Evolutionary conservation across 2,113 vertebrate genomes (phyloP), one percentile per base, ranked within the genome.

Genomic region (Ictidomys tridecemlineatus): DNA sequence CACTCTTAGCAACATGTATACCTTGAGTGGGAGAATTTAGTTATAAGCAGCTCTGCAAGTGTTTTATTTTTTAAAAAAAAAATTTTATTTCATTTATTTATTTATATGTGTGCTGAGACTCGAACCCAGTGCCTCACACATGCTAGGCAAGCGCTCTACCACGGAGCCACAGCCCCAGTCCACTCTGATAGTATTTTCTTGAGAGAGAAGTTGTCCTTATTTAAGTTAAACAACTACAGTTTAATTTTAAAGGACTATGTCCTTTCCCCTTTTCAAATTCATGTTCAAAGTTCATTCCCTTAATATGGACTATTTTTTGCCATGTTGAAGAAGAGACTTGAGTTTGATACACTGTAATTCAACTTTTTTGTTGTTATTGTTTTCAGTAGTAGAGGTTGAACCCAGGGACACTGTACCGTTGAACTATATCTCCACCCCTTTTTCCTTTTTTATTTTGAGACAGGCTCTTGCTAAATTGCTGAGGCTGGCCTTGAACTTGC

Each of bases 21-120:
- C 77, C 26, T 94, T 91, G 74, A 63, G 39, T 85, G 30, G 53
- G 65, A 96, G 82, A 93, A 45, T 79, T 87, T 89, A 67, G 51
- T 85, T 70, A 39, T 1, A 92, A 56, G 32, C 61, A 70, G 88
- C 82, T 91, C 3, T 69, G 3, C 22, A 37, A 86, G 69, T 83
- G 37, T 48, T 70, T 91, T 92, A 0, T 93, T 97, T 45, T 9
- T 45, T 45, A 42, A 42, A 42, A 42, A 45, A 45, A 9, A 45
- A 9, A 45, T 45, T 45, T 45, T 45, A 45, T 45, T 45, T 45
- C 45, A 45, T 45, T 45, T 45, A 45, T 45, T 45, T 45, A 45
- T 45, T 45, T 45, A 45, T 45, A 45, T 45, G 45, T 45, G 45
- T 45, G 45, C 8, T 45, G 45, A 45, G 45, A 45, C 8, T 45